Evolutionary conservation across 2,888 invertebrate species (phyloP), one percentile per base, ranked within the genome.

Genomic region (Tetranychus truncatus): DNA sequence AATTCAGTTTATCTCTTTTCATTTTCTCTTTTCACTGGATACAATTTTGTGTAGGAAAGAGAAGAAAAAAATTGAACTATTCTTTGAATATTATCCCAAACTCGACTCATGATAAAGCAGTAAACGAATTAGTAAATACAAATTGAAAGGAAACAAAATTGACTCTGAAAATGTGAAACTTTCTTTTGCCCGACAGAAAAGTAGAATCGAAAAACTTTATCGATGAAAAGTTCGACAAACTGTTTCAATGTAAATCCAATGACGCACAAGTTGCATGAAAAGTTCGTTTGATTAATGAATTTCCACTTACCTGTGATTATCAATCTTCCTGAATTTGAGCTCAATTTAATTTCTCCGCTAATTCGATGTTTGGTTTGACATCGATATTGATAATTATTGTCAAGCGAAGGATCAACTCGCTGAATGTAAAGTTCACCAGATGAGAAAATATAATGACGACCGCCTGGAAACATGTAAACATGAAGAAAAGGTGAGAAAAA

Each of bases 351-450:
- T 87, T 94, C 93, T 79, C 92, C 93, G 80, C 93, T 94, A 75
- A 94, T 86, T 81, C 92, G 88, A 83, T 94, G 94, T 83, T 92
- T 92, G 77, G 94, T 94, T 80, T 93, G 88, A 83, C 94, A 94
- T 84, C 93, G 92, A 83, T 93, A 94, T 77, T 71, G 76, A n/a
- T 45, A 24, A 9, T 71, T 45, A 45, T 66, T 74, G 21, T 73
- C 74, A n/a, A 11, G 44, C 9, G n/a, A n/a, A 20, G 69, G 18
- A 45, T 74, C 74, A n/a, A 44, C 71, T 15, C 71, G 44, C 46
- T 76, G 89, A 81, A 95, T 93, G 84, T 95, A 95, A 78, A 96
- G 87, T 84, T 95, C 95, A 79, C 95, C 95, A 81, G 93, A 92
- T 79, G 93, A 91, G 77, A 95, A 86, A 71, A 95, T 94, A 83